phyloP scores from a whole-genome alignment of 2,797 vertebrate species.

The Telmatherina bonti region DNA sequence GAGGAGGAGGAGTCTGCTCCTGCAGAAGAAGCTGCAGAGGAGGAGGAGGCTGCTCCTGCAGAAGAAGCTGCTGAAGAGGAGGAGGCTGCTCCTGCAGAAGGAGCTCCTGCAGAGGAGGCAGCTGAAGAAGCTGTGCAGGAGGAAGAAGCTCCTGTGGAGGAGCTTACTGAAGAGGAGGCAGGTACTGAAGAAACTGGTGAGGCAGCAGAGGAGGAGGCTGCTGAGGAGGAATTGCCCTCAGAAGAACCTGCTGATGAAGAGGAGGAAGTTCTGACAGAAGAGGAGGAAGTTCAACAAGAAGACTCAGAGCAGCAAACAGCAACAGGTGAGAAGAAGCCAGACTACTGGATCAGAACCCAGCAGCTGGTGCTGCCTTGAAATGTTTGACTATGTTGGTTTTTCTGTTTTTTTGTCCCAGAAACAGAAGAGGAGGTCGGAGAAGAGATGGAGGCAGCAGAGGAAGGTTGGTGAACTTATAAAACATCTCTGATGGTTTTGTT shows the following conservation, averaged over 20 bases:
- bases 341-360: not conserved
- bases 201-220: slow-evolving; percentile 11
- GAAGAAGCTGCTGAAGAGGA: not conserved
- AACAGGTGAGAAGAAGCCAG: slow-evolving; percentile 35
- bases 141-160: not conserved
- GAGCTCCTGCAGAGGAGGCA: not conserved
- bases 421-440: slow-evolving; percentile 32
- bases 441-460: slow-evolving; percentile 42
- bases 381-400: not conserved
- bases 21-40: not conserved
- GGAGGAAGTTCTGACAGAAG: slow-evolving; percentile 2
- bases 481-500: not conserved
- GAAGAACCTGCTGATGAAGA: slow-evolving; percentile 16
- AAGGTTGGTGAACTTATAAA: slow-evolving; percentile 27
- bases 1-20: not conserved
- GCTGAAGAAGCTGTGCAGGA: not conserved
- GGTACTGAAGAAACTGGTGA: not conserved
- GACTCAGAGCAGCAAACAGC: slow-evolving; percentile 26
- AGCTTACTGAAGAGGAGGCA: not conserved
- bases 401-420: not conserved
- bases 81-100: too few relatives aligned
- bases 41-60: not conserved
- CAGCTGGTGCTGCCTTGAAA: not conserved
- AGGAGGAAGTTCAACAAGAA: slow-evolving; percentile 9
- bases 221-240: not conserved